These are phyloP conservation scores for Myotis vivesi DNA, from an alignment of 2,797 vertebrate species.

Conservation along the genomic window DNA sequence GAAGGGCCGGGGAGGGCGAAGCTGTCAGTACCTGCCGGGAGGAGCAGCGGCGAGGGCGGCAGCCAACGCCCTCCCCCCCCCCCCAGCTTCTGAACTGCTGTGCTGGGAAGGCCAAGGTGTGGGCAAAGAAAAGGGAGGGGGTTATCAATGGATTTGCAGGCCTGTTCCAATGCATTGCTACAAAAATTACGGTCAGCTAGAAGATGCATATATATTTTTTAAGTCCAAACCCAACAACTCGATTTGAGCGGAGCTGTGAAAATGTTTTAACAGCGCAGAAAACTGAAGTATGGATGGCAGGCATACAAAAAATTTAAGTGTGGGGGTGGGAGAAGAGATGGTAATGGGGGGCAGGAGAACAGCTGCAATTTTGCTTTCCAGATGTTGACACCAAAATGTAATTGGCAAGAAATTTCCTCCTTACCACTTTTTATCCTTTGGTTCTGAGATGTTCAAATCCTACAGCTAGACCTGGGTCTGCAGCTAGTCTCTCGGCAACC, in stretches of 20 bases:
- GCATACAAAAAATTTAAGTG: constrained; percentile 58
- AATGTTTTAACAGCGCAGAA: constrained; percentile 60
- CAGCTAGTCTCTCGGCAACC: background rate
- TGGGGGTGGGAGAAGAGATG: constrained; percentile 50
- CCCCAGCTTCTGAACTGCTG: background rate
- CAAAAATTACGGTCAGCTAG: constrained; percentile 49
- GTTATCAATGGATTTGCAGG: background rate
- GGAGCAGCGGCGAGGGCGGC: background rate
- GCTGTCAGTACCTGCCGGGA: constrained; percentile 66
- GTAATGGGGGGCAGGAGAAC: constrained; percentile 43
- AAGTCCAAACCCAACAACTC: constrained; percentile 50
- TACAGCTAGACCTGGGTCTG: background rate
- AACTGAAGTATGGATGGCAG: constrained; percentile 61
- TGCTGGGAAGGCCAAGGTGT: background rate
- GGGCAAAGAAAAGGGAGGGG: background rate
- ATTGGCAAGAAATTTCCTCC: constrained; percentile 53
- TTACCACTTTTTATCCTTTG: constrained; percentile 12
- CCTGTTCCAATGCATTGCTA: constrained; percentile 47
- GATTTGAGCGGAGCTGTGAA: constrained; percentile 60
- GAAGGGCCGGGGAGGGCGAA: constrained; percentile 67
- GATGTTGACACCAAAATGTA: constrained; percentile 74
- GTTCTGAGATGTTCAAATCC: constrained; percentile 14
- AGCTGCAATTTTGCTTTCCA: constrained; percentile 71
- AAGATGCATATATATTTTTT: constrained; percentile 12
- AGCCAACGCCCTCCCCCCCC: background rate